Conservation (phyloP, 2,113 vertebrate species). For the Cyanocitta stelleri region DNA sequence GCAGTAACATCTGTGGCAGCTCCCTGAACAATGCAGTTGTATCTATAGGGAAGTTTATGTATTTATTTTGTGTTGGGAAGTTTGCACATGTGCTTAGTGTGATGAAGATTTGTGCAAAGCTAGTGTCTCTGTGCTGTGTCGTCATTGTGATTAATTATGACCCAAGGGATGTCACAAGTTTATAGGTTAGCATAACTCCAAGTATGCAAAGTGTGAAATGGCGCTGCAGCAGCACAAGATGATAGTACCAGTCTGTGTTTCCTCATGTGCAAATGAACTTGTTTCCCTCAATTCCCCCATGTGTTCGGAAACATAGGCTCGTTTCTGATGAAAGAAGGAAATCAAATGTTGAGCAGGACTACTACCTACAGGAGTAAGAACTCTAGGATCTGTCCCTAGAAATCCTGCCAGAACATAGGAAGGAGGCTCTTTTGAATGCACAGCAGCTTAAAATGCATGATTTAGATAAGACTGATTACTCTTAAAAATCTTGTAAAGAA, state of each 20-base stretch:
- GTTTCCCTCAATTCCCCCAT: background rate
- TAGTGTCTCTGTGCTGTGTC: background rate
- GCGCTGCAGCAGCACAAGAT: background rate
- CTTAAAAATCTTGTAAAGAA: background rate
- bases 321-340: background rate
- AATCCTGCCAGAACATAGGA: background rate
- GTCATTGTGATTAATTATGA: background rate
- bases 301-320: background rate
- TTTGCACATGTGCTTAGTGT: background rate
- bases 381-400: background rate
- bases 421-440: background rate
- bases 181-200: background rate
- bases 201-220: background rate
- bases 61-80: background rate
- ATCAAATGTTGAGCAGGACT: background rate
- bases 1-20: background rate
- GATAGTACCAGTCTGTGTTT: background rate
- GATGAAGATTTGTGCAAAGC: background rate
- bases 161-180: background rate
- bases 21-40: background rate
- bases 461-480: background rate
- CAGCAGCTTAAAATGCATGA: background rate
- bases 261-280: background rate
- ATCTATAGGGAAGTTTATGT: background rate
- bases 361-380: background rate